These are phyloP conservation scores for Microhierax caerulescens DNA, from an alignment of 2,797 vertebrate genomes.

Conservation along the genomic window DNA sequence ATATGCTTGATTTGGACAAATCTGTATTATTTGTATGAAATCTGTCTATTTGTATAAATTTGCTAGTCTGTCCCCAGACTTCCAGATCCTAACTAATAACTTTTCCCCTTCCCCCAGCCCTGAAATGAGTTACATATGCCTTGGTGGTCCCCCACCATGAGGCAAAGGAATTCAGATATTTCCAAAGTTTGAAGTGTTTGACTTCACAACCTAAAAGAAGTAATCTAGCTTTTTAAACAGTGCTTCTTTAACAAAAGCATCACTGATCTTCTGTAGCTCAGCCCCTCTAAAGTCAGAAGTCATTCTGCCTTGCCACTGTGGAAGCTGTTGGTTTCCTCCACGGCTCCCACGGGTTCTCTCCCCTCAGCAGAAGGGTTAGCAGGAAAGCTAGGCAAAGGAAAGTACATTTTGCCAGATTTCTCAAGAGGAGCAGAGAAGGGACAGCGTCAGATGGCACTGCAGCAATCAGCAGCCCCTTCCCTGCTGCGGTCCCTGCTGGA, in stretches of 20 bases:
- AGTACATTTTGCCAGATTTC: background rate
- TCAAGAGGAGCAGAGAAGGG: accelerated
- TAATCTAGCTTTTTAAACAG: background rate
- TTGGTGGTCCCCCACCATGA: background rate
- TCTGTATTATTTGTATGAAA: too few species aligned
- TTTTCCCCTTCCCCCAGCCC: background rate
- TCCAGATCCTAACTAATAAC: background rate
- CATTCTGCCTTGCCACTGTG: background rate
- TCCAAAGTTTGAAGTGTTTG: background rate
- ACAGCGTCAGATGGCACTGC: background rate
- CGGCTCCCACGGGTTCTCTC: background rate
- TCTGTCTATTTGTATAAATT: background rate
- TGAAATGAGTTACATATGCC: background rate
- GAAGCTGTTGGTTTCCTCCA: background rate
- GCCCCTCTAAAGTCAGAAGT: background rate
- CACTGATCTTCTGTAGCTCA: background rate
- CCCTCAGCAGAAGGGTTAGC: background rate
- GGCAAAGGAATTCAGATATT: background rate
- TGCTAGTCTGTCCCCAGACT: background rate
- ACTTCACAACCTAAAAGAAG: background rate
- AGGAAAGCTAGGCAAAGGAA: background rate
- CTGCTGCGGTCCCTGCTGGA: background rate
- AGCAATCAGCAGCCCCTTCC: background rate
- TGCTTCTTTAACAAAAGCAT: background rate
- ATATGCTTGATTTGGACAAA: background rate